Percentiles rank a stretch among this genome's conserved stretches.
Conservation (phyloP, 1,140 invertebrate species). For the Drosophila nigrodunni region DNA sequence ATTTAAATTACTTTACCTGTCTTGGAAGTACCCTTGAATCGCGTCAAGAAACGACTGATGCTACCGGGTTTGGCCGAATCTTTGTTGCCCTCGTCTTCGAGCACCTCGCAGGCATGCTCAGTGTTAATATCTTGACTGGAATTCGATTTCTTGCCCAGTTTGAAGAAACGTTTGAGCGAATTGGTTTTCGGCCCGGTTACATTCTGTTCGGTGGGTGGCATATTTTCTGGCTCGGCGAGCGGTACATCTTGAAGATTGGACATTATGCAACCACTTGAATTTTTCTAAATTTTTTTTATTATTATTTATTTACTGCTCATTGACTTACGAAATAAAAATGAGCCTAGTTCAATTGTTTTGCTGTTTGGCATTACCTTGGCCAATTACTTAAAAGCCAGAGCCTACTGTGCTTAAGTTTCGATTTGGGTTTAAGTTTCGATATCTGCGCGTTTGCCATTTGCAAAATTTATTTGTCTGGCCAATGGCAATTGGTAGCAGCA, state of each 20-base stretch:
- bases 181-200: slow-evolving; percentile 17
- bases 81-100: slow-evolving; percentile 30
- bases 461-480: slow-evolving; percentile 49
- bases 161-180: slow-evolving; percentile 68
- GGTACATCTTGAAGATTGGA: slow-evolving; percentile 62
- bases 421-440: slow-evolving; percentile 5
- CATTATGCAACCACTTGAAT: slow-evolving; percentile 53
- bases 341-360: slow-evolving; percentile 25
- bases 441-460: slow-evolving; percentile 20
- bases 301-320: slow-evolving; percentile 39
- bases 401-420: slow-evolving; percentile 30
- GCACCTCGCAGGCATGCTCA: slow-evolving; percentile 8
- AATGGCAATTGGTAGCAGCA: slow-evolving; percentile 32
- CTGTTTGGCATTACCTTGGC: background rate
- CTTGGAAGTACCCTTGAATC: slow-evolving; percentile 22
- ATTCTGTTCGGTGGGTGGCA: slow-evolving; percentile 22
- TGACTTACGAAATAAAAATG: slow-evolving; percentile 64
- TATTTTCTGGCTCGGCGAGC: slow-evolving; percentile 29
- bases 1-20: slow-evolving; percentile 25
- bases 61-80: slow-evolving; percentile 23
- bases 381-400: slow-evolving; percentile 28
- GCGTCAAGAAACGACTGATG: slow-evolving; percentile 43
- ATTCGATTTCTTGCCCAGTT: slow-evolving; percentile 50
- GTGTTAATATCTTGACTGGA: slow-evolving; percentile 6
- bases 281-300: slow-evolving; percentile 35